Base-by-base conservation (phyloP, 2,113 vertebrate genomes). In the Lagopus muta region DNA sequence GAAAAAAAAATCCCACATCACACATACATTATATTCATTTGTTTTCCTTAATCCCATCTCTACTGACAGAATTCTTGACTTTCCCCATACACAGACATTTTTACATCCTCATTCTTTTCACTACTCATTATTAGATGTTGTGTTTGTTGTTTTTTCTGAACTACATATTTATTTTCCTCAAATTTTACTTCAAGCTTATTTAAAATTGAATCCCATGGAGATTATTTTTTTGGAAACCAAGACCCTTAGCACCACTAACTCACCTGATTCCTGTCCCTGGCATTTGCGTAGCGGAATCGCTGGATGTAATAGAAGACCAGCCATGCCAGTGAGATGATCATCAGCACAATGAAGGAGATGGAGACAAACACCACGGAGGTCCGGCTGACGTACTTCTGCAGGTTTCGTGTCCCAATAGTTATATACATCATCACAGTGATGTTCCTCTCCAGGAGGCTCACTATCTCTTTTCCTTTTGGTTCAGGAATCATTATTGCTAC, bases 221-320 rank as follows among this genome's bases (percentile, higher is more conserved):
- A 62, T 19, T 32, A 17, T 13, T 13, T 30, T 48, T 45, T 45
- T 40, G 8, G 32, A 36, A 82, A n/a, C 9, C 12, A 22, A 5
- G 6, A 61, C 57, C 28, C 50, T 16, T 4, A 34, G 24, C 43
- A 67, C n/a, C 24, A 25, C 67, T 47, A 28, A 77, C 98, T 95
- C 97, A 99, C 99, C 99, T 99, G 99, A 96, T 99, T 99, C 82
- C 99, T 98, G 96, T 99, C 99, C 55, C 99, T 98, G 88, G 99
- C 99, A 47, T 99, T 99, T 17, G 99, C 99, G 30, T 99, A 99
- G 93, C 99, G 98, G 95, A 99, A 99, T 70, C 99, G 98, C 98
- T 99, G 99, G 97, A 99, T 99, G 89, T 99, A 99, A 96, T 99
- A 99, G 98, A 99, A 99, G 97, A 99, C 98, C 52, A 99, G 98